Percentiles rank a stretch among this genome's conserved stretches.
Evolutionary conservation across 2,113 vertebrate species (phyloP).

Genomic region (Oncorhynchus gorbuscha): DNA sequence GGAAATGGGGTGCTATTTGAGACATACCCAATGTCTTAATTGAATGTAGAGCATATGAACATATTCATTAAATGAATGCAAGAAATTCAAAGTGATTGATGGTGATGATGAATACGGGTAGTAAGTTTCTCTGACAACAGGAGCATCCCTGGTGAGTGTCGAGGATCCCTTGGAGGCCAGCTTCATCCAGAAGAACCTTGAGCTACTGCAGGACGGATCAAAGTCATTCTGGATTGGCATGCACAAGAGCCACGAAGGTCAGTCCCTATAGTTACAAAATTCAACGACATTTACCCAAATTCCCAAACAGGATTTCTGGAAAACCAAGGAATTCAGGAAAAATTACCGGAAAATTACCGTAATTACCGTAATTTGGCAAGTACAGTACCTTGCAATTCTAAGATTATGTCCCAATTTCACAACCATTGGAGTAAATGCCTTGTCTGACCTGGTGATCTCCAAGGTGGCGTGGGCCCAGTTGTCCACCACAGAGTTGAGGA

Average conservation of each 20-base stretch:
- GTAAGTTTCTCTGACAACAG: constrained; percentile 58
- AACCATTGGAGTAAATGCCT: no score
- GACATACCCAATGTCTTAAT: not conserved
- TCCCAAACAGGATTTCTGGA: no score
- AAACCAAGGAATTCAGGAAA: not conserved
- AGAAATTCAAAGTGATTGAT: not conserved
- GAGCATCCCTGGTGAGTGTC: constrained; percentile 79
- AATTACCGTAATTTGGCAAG: no score
- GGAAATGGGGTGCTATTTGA: not conserved
- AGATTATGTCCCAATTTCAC: not conserved
- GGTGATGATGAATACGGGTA: not conserved
- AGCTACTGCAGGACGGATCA: constrained; percentile 77
- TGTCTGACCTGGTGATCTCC: constrained; percentile 45
- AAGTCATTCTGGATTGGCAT: constrained; percentile 89
- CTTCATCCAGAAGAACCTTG: constrained; percentile 80
- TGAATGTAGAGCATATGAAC: not conserved
- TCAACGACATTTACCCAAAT: not conserved
- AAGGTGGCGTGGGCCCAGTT: constrained; percentile 90
- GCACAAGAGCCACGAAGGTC: constrained; percentile 85
- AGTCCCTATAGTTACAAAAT: not conserved
- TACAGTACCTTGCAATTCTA: not conserved
- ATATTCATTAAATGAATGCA: not conserved
- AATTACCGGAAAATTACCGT: no score
- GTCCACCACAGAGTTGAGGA: constrained; percentile 70
- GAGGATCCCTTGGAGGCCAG: constrained; percentile 77